Conservation (phyloP, 37 sponge, comb jelly and placozoan genomes). For the Cladorhizidae sp. region DNA sequence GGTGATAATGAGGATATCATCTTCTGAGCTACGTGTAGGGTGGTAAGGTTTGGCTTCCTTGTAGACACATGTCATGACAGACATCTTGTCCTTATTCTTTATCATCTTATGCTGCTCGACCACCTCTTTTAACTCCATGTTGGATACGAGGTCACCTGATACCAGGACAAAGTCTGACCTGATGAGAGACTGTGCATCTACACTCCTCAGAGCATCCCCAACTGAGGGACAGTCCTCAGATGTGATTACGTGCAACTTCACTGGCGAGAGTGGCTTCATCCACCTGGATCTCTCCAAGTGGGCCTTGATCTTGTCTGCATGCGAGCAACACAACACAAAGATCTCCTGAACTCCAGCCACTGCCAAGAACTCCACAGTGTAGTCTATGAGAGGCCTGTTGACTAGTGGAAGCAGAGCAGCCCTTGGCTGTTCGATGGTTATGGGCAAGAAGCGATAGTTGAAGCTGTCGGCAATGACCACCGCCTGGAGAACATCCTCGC, state of each 20-base stretch:
- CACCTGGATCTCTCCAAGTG: constrained; percentile 76
- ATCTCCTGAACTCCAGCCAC: constrained; percentile 89
- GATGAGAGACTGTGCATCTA: constrained; percentile 80
- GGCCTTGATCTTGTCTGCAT: constrained; percentile 71
- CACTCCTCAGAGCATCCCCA: constrained; percentile 91
- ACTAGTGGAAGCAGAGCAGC: constrained; percentile 97
- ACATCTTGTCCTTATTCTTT: constrained; percentile 76
- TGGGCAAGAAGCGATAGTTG: constrained; percentile 96
- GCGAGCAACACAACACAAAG: constrained; percentile 84
- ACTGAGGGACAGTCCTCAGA: constrained; percentile 77
- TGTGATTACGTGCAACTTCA: constrained; percentile 45
- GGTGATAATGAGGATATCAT: constrained; percentile 85
- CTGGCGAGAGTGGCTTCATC: constrained; percentile 63
- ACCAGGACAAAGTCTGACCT: constrained; percentile 87
- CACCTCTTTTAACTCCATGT: constrained; percentile 89
- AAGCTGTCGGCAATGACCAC: constrained; percentile 98
- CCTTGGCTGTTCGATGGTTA: constrained; percentile 90
- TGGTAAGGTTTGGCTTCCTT: constrained; percentile 91
- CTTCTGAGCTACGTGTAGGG: constrained; percentile 87
- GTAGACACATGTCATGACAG: constrained; percentile 96
- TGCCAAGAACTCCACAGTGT: constrained; percentile 90
- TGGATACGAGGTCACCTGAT: constrained; percentile 92
- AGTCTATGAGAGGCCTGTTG: constrained; percentile 95
- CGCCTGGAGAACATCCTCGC: constrained; percentile 89
- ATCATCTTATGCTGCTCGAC: constrained; percentile 80